phyloP scores from a whole-genome alignment of 2,797 vertebrate genomes.

The Oreochromis mossambicus region DNA sequence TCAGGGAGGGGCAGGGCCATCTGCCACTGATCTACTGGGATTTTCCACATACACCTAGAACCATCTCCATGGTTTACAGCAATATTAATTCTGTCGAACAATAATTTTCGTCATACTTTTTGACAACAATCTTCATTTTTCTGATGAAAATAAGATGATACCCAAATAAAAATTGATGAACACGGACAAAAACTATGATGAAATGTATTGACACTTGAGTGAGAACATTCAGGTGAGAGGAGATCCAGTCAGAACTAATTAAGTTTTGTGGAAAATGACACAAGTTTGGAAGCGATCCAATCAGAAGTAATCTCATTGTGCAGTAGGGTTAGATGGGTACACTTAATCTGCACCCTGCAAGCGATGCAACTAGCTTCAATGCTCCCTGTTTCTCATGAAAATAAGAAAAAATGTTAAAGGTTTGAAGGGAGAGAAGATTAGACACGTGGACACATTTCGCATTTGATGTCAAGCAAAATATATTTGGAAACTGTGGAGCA shows the following conservation, averaged over 20 bases:
- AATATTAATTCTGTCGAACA: rapidly evolving
- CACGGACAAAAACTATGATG: rapidly evolving
- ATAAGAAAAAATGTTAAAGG: background rate
- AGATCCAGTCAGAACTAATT: background rate
- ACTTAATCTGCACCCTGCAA: background rate
- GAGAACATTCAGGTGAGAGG: background rate
- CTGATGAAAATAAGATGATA: background rate
- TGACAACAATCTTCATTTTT: rapidly evolving
- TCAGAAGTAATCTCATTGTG: background rate
- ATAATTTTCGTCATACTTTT: background rate
- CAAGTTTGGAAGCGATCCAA: background rate
- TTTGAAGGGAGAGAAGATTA: background rate
- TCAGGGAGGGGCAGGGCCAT: rapidly evolving
- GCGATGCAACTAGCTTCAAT: background rate
- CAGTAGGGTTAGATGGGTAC: background rate
- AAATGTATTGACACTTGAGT: rapidly evolving
- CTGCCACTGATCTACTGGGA: background rate
- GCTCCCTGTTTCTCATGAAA: background rate
- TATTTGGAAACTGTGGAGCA: background rate
- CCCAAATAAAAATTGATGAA: rapidly evolving
- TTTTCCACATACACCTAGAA: background rate
- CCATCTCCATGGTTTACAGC: background rate
- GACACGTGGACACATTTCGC: rapidly evolving
- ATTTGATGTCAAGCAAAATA: background rate
- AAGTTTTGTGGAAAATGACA: background rate